Evolutionary conservation across 2,113 vertebrate genomes (phyloP).

Genomic region (Nycticebus coucang): DNA sequence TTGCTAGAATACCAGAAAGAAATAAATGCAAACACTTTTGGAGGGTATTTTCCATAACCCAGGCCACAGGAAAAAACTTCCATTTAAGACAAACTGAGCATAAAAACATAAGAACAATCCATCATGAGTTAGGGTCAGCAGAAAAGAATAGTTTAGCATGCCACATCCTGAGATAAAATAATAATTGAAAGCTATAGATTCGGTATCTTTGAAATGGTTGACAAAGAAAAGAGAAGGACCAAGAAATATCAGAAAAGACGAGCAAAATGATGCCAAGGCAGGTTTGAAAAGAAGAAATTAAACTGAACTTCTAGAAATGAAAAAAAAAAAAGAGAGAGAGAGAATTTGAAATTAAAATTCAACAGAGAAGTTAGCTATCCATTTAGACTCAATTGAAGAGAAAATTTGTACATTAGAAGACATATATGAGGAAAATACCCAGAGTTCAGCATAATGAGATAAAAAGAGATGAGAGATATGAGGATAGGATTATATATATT

Average conservation of each 20-base stretch:
- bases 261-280: neutral
- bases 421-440: neutral
- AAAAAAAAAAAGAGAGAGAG: neutral
- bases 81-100: neutral
- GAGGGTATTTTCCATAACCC: neutral
- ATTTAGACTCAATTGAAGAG: conserved; percentile 2
- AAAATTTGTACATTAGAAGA: neutral
- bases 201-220: conserved; percentile 4
- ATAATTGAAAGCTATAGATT: neutral
- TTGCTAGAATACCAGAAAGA: neutral
- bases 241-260: neutral
- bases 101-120: neutral
- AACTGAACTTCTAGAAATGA: neutral
- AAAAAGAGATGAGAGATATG: neutral
- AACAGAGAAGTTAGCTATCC: neutral
- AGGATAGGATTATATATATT: neutral
- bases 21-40: neutral
- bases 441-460: neutral
- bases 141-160: neutral
- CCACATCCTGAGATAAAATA: neutral
- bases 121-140: neutral
- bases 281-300: neutral
- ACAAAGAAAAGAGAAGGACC: neutral
- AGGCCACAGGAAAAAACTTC: neutral
- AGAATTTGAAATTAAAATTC: neutral